Conservation (phyloP, 53 echinoderm and acorn worm genomes). For the Echinarachnius parma region DNA sequence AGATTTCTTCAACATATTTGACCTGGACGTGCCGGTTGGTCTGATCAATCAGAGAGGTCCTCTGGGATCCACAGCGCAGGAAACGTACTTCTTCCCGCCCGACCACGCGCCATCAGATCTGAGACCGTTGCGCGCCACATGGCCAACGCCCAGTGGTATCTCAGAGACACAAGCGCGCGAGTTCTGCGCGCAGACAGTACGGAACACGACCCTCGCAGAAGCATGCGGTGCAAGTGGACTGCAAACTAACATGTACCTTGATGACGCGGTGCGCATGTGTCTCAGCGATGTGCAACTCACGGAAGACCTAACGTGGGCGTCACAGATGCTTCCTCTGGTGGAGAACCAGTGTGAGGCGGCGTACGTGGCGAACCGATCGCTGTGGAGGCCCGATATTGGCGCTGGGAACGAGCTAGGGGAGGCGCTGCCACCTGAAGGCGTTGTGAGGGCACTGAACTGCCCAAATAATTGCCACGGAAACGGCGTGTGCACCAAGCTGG, state of each 20-base stretch:
- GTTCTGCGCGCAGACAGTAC: slow-evolving; percentile 64
- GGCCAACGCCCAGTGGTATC: slow-evolving; percentile 91
- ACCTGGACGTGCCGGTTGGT: slow-evolving; percentile 45
- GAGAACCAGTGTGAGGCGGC: slow-evolving; percentile 94
- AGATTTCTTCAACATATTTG: slow-evolving; percentile 51
- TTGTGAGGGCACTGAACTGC: slow-evolving; percentile 65
- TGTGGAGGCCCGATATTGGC: slow-evolving; percentile 49
- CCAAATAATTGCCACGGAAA: slow-evolving; percentile 80
- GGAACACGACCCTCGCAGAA: slow-evolving; percentile 62
- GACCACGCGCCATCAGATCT: slow-evolving; percentile 66
- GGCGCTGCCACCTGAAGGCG: slow-evolving; percentile 48
- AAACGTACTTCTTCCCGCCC: slow-evolving; percentile 72
- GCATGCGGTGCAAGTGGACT: slow-evolving; percentile 60
- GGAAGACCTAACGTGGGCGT: slow-evolving; percentile 83
- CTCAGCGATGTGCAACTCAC: slow-evolving; percentile 84
- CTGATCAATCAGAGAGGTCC: not conserved
- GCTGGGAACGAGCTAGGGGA: slow-evolving; percentile 34
- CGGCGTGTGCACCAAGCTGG: slow-evolving; percentile 66
- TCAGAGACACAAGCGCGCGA: slow-evolving; percentile 70
- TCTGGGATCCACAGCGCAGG: slow-evolving; percentile 15
- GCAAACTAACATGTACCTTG: slow-evolving; percentile 71
- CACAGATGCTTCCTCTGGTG: slow-evolving; percentile 68
- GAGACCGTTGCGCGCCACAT: slow-evolving; percentile 47
- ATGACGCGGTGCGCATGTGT: slow-evolving; percentile 86
- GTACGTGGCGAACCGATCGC: slow-evolving; percentile 53